A percentile compares a stretch with the other conserved stretches of the same genome.
phyloP scores from a whole-genome alignment of 2,888 invertebrate species.

The Phymatocera aterrima region DNA sequence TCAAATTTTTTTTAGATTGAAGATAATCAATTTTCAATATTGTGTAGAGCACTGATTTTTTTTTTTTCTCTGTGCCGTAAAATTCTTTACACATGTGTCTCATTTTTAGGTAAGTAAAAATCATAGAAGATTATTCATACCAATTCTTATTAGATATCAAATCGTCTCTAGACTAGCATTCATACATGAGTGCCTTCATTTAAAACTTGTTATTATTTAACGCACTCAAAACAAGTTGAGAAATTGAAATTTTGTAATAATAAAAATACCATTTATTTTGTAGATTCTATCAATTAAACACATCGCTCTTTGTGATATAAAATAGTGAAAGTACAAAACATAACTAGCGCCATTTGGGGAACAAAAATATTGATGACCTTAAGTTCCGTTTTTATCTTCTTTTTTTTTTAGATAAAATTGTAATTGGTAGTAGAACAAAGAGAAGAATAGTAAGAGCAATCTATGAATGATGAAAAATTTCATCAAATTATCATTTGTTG shows the following conservation, averaged over 20 bases:
- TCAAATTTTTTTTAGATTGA: background rate
- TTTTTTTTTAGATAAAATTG: background rate
- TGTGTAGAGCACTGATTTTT: background rate
- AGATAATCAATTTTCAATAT: background rate
- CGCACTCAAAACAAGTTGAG: background rate
- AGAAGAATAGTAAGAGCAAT: background rate
- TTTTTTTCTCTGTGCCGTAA: too few species aligned
- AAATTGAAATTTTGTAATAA: background rate
- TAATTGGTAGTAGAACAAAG: background rate
- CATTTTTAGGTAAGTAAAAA: background rate
- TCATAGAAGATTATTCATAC: background rate
- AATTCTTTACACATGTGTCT: background rate
- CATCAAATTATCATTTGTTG: background rate
- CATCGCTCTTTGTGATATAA: slow-evolving; percentile 15
- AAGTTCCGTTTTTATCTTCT: background rate
- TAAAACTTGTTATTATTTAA: background rate
- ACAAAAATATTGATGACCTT: background rate
- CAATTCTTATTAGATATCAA: too few species aligned
- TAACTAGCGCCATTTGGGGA: background rate
- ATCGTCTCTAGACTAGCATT: background rate
- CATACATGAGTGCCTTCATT: too few species aligned
- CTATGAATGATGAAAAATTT: background rate
- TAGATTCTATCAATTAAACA: slow-evolving; percentile 24
- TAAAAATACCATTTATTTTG: slow-evolving; percentile 19
- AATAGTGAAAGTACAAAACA: slow-evolving; percentile 34